Evolutionary conservation across 2,888 invertebrate genomes (phyloP), one percentile per base, ranked within the genome.

Genomic region (Lasioglossum leucozonium): DNA sequence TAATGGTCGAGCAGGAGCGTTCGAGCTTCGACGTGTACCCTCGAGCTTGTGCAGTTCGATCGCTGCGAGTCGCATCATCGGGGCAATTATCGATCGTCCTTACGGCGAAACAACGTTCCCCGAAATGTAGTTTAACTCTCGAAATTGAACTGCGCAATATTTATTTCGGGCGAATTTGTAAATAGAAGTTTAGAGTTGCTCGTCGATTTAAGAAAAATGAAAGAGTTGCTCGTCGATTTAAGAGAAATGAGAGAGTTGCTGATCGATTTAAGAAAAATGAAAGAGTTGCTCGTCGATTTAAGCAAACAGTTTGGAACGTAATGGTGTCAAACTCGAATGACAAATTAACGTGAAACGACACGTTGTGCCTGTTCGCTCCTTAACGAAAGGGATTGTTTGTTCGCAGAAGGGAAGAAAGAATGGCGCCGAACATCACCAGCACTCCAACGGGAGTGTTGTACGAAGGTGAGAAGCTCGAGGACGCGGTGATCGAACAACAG

Each of bases 341-440:
- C 13, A 44, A 44, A 44, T 44, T 44, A 44, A 34, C 2, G 34
- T 34, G 47, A 62, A 62, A 34, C 2, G 16, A 34, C 18, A 13
- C 2, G 67, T 40, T 72, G 10, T n/a, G n/a, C 22, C n/a, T n/a
- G 34, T 4, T 8, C 4, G 22, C n/a, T 34, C 13, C 42, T 22
- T 47, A 72, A 51, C 30, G 2, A 4, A 18, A 30, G 0, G 0
- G 13, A 4, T 62, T 18, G 11, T 79, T 34, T 40, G 2, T 58
- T 81, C 65, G 0, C 44, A 92, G 92, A 85, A 87, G 40, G 47
- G 74, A 88, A 81, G 44, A 40, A 82, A 92, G 82, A 82, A 96
- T 96, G 95, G 95, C 95, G 30, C 95, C 95, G 26, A 95, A 95
- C 86, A 93, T 95, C 51, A 95, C 95, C 65, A 95, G 93, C 84